Base-by-base conservation (phyloP, 2,888 invertebrate species). In the Plutella xylostella region DNA sequence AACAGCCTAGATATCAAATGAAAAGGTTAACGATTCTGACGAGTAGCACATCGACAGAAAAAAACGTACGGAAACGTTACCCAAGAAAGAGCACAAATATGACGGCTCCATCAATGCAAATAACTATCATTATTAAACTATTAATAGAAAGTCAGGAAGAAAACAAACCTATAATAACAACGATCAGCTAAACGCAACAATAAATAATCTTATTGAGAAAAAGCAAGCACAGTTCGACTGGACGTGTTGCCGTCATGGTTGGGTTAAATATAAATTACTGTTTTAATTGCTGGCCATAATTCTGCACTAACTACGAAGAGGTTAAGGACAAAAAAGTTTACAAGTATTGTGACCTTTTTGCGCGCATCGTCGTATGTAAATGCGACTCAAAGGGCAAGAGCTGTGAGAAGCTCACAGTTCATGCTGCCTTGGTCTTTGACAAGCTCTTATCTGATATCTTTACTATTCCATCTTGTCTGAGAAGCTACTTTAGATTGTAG, bases 341-440 rank as follows among this genome's bases (percentile, higher is more conserved):
- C 38, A 21, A 21, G 38, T 5, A 11, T 6, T 9, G 11, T 38
- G 38, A 38, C 38, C 38, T 38, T 34, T 34, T 15, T 1, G 9
- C 14, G 17, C 14, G 17, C 4, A 28, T 28, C 28, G 34, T 14
- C 4, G 17, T 34, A 34, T 34, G 34, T 34, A 34, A 34, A 34
- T 17, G 15, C 9, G 5, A 3, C 28, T 9, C 6, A 17, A 17
- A 34, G 34, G 34, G 6, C 17, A 34, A 6, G 9, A 9, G 15
- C 12, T 9, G 43, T 20, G 43, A 21, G 35, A 43, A 19, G 33
- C 20, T 15, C 19, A 31, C 43, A 43, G 35, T 35, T 43, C 34
- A 43, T 43, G 35, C 15, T 28, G n/a, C 12, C n/a, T 22, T 40
- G 4, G 25, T 22, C 40, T 40, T 70, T 72, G 70, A 72, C 72